These are phyloP conservation scores for Melieria crassipennis DNA, from an alignment of 2,888 invertebrate species.

Conservation along the genomic window DNA sequence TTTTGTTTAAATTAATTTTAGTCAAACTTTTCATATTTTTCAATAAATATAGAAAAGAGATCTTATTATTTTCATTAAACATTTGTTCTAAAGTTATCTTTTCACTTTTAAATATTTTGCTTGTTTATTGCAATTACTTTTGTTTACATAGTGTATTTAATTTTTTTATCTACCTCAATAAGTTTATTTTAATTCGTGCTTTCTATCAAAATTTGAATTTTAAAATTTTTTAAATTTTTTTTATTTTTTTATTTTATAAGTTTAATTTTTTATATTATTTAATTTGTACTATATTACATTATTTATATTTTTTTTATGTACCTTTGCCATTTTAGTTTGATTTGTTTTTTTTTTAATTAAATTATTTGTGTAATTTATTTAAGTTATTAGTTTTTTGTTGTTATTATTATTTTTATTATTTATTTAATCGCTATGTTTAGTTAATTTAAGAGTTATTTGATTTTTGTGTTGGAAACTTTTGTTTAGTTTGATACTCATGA, in stretches of 20 bases:
- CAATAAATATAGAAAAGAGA: too few relatives aligned
- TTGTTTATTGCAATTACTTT: too few relatives aligned
- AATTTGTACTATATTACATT: background rate
- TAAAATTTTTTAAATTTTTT: conserved; percentile 8
- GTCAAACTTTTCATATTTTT: too few relatives aligned
- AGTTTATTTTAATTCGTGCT: conserved; percentile 9
- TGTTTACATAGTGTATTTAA: background rate
- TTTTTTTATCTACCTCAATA: background rate
- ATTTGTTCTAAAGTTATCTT: too few relatives aligned
- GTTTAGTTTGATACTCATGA: too few relatives aligned
- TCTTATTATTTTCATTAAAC: too few relatives aligned
- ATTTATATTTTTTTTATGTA: conserved; percentile 2
- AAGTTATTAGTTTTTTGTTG: background rate
- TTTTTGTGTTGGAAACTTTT: too few relatives aligned
- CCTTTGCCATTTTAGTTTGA: background rate
- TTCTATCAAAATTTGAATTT: background rate
- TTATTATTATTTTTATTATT: background rate
- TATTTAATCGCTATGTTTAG: background rate
- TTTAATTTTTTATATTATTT: conserved; percentile 6
- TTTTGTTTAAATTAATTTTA: too few relatives aligned
- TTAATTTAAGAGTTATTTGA: background rate
- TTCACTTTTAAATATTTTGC: too few relatives aligned
- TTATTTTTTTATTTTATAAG: conserved; percentile 24
- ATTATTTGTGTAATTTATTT: background rate
- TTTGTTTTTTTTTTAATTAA: conserved; percentile 10